Percentiles rank a stretch among this genome's conserved stretches.
These are phyloP conservation scores for Threskiornis aethiopicus DNA, from an alignment of 2,797 vertebrate genomes.

Conservation along the genomic window DNA sequence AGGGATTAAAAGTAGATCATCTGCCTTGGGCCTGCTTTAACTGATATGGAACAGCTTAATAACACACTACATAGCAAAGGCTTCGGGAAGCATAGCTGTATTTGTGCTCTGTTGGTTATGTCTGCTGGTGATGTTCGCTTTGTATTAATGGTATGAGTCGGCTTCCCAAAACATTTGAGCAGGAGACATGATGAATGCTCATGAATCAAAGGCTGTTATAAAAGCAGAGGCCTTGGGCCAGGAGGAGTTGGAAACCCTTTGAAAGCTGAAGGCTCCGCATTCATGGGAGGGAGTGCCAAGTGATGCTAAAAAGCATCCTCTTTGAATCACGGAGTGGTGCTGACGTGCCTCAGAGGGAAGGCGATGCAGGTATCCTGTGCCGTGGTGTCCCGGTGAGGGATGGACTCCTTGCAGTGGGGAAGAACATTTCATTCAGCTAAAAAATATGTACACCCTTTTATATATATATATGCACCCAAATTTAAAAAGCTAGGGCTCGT, in stretches of 20 bases:
- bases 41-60: background rate
- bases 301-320: background rate
- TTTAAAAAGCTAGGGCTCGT: background rate
- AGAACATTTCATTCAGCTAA: background rate
- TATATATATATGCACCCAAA: background rate
- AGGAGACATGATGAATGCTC: background rate
- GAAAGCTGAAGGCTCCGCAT: background rate
- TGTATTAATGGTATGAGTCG: background rate
- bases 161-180: constrained; percentile 12
- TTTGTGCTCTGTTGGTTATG: background rate
- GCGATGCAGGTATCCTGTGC: background rate
- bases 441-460: background rate
- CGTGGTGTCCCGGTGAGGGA: background rate
- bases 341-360: background rate
- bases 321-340: background rate
- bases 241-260: background rate
- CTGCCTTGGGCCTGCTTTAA: background rate
- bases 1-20: background rate
- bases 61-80: background rate
- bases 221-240: constrained; percentile 13
- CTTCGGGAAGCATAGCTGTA: background rate
- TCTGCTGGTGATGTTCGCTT: background rate
- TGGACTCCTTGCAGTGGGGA: background rate
- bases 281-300: background rate
- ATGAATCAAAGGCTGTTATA: background rate